phyloP scores from a whole-genome alignment of 2,113 vertebrate genomes.

The Oceanites oceanicus region DNA sequence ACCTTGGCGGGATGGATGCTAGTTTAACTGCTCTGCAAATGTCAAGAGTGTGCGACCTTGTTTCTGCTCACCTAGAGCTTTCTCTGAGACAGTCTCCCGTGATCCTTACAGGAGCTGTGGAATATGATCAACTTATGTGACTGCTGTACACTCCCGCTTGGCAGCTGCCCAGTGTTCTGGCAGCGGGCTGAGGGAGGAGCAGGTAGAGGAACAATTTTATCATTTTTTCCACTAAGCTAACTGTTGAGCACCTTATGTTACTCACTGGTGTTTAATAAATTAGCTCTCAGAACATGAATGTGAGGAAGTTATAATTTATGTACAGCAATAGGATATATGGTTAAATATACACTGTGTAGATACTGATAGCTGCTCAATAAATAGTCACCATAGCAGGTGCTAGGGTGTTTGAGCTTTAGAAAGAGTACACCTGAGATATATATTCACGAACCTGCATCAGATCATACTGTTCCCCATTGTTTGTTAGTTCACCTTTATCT shows the following conservation, averaged over 20 bases:
- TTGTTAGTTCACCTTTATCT: background rate
- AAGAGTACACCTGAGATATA: background rate
- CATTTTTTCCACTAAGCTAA: slow-evolving; percentile 13
- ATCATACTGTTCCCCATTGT: background rate
- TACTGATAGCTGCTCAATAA: background rate
- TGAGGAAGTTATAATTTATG: background rate
- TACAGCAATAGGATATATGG: background rate
- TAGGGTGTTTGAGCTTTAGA: background rate
- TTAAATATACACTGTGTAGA: background rate
- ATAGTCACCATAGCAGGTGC: background rate
- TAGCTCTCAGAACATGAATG: background rate
- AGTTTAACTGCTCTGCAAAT: background rate
- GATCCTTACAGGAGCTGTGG: background rate
- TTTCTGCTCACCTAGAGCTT: background rate
- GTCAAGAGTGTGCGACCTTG: fast-evolving
- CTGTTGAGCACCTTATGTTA: background rate
- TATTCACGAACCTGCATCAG: background rate
- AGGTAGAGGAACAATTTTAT: background rate
- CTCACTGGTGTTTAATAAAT: background rate
- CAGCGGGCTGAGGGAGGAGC: background rate
- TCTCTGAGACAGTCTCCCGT: background rate
- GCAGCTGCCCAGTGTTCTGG: background rate
- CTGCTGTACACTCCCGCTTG: background rate
- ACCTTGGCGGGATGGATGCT: background rate
- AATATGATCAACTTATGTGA: background rate